Percentiles rank a stretch among this genome's conserved stretches.
Evolutionary conservation across 2,113 vertebrate genomes (phyloP).

Genomic region (Butastur rufipennis): DNA sequence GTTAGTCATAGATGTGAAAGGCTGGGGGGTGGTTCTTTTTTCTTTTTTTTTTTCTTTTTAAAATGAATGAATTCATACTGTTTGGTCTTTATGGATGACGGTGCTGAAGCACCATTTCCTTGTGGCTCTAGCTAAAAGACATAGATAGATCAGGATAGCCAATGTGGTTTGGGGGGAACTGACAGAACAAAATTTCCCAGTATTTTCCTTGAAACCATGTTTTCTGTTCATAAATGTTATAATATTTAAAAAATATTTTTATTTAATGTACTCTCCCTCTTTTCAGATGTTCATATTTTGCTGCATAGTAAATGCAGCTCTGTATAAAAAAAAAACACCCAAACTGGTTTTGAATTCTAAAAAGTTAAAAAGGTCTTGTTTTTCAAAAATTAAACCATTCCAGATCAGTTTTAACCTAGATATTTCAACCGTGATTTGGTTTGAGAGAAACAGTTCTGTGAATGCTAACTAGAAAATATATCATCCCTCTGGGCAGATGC

Average conservation of each 20-base stretch:
- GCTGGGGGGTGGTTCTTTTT: background rate
- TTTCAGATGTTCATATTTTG: background rate
- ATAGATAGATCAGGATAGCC: background rate
- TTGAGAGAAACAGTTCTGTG: conserved; percentile 45
- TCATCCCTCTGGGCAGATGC: conserved; percentile 68
- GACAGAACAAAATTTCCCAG: background rate
- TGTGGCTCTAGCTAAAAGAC: background rate
- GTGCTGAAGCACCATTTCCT: background rate
- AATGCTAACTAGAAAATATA: conserved; percentile 55
- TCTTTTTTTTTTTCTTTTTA: background rate
- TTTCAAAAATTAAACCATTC: conserved; percentile 12
- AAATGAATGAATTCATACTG: background rate
- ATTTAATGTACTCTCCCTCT: background rate
- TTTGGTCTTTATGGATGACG: background rate
- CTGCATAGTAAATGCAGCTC: background rate
- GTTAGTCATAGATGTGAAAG: background rate
- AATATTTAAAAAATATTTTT: background rate
- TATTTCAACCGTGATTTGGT: conserved; percentile 60
- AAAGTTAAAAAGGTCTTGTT: conserved; percentile 1
- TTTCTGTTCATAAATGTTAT: background rate
- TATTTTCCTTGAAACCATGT: background rate
- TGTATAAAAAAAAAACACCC: background rate
- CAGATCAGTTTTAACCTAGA: conserved; percentile 54
- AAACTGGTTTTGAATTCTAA: background rate
- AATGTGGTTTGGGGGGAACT: background rate